phyloP scores from a whole-genome alignment of 2,113 vertebrate species.

The Gymnarchus niloticus region DNA sequence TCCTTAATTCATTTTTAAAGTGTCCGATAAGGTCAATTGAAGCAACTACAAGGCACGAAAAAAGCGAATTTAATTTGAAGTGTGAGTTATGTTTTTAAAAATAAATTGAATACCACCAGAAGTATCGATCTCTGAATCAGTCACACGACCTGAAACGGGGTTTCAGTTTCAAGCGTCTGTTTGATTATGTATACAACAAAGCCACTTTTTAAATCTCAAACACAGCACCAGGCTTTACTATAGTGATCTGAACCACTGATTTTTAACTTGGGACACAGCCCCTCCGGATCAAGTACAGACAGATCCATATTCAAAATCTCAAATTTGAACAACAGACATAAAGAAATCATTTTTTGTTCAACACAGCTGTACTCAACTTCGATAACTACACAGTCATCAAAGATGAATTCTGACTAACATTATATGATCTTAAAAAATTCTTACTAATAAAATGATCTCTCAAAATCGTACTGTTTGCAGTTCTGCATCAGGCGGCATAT shows the following conservation, averaged over 20 bases:
- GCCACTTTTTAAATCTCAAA: too few relatives aligned
- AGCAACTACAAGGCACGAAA: not conserved
- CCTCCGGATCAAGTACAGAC: not conserved
- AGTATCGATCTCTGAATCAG: not conserved
- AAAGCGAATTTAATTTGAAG: not conserved
- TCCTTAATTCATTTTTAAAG: slow-evolving; percentile 19
- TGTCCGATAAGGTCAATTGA: slow-evolving; percentile 10
- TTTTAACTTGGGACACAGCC: not conserved
- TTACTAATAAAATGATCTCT: too few relatives aligned
- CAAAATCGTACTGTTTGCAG: too few relatives aligned
- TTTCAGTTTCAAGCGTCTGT: not conserved
- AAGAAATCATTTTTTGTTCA: not conserved
- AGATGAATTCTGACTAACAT: too few relatives aligned
- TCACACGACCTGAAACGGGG: not conserved
- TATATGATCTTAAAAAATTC: too few relatives aligned
- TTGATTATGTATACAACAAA: not conserved
- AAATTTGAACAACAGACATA: not conserved
- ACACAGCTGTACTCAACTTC: not conserved
- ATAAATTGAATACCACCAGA: not conserved
- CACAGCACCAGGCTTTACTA: not conserved
- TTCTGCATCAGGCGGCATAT: not conserved
- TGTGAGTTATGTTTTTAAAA: slow-evolving; percentile 7
- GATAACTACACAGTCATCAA: too few relatives aligned
- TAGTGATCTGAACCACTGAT: not conserved
- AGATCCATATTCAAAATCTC: not conserved